A percentile compares a stretch with the other conserved stretches of the same genome.
Conservation (phyloP, 1,140 invertebrate species). For the Drosophila sproati region DNA sequence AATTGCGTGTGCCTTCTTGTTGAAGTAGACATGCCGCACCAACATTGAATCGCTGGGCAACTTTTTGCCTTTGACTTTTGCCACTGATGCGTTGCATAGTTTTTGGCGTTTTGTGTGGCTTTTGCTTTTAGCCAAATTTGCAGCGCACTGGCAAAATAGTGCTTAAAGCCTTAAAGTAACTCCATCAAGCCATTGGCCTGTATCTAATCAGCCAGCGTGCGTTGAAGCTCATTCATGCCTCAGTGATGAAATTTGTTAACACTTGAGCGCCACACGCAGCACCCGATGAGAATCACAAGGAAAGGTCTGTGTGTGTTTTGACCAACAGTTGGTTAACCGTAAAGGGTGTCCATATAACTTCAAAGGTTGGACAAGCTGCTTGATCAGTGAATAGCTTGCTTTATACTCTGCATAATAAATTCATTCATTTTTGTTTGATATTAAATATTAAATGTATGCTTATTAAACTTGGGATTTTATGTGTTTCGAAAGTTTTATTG, state of each 20-base stretch:
- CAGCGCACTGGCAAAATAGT: constrained; percentile 3
- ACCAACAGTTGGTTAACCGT: constrained; percentile 12
- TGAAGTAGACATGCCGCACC: constrained; percentile 6
- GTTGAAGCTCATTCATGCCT: constrained; percentile 74
- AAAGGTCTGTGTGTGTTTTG: constrained; percentile 3
- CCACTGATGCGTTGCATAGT: constrained; percentile 68
- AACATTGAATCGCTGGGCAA: constrained; percentile 34
- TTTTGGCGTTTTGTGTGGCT: constrained; percentile 66
- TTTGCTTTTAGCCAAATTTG: constrained; percentile 77
- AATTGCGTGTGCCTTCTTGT: constrained; percentile 70
- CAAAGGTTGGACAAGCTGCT: background rate
- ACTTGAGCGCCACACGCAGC: constrained; percentile 68
- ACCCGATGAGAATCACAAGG: constrained; percentile 12
- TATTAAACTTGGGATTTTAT: background rate
- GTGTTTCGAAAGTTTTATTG: constrained; percentile 19
- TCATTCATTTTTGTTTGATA: background rate
- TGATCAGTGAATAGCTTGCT: background rate
- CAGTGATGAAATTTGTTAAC: constrained; percentile 78
- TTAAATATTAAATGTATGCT: background rate
- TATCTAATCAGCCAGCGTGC: constrained; percentile 70
- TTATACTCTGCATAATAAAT: background rate
- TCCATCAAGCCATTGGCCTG: constrained; percentile 21
- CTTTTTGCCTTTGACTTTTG: constrained; percentile 68
- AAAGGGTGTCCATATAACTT: constrained; percentile 18
- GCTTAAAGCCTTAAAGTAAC: constrained; percentile 26